phyloP scores from a whole-genome alignment of 2,113 vertebrate species.

The Mus pahari region DNA sequence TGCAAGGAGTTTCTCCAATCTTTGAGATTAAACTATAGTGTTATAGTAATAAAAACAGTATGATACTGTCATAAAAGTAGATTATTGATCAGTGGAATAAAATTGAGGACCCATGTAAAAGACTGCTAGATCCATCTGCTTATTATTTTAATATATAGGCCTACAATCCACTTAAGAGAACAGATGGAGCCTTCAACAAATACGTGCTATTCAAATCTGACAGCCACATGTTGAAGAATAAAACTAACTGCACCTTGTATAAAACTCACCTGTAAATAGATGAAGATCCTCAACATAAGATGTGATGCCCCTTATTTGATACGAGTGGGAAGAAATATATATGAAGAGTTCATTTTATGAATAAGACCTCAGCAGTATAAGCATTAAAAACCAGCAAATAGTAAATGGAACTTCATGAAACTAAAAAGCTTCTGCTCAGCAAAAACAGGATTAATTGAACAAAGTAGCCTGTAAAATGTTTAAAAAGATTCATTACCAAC shows the following conservation, averaged over 20 bases:
- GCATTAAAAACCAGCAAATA: neutral
- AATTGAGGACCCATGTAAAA: neutral
- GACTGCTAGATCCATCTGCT: neutral
- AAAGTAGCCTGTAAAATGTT: neutral
- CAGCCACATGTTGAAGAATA: neutral
- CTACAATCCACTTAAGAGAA: neutral
- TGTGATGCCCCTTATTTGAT: neutral
- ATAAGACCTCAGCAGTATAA: neutral
- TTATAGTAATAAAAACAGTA: neutral
- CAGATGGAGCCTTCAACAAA: neutral
- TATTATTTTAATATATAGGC: neutral
- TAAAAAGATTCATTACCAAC: neutral
- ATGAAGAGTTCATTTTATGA: neutral
- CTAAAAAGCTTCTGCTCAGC: neutral
- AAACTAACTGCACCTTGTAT: neutral
- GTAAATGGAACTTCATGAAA: neutral
- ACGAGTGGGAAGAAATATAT: neutral
- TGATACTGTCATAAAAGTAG: neutral
- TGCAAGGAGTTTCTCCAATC: neutral
- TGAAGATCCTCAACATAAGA: neutral
- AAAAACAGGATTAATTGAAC: neutral
- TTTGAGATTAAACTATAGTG: neutral
- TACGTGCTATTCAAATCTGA: neutral
- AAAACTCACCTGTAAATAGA: neutral
- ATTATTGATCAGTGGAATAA: neutral